Conservation (phyloP, 1,140 invertebrate species). For the Plectrocnemia conspersa region DNA sequence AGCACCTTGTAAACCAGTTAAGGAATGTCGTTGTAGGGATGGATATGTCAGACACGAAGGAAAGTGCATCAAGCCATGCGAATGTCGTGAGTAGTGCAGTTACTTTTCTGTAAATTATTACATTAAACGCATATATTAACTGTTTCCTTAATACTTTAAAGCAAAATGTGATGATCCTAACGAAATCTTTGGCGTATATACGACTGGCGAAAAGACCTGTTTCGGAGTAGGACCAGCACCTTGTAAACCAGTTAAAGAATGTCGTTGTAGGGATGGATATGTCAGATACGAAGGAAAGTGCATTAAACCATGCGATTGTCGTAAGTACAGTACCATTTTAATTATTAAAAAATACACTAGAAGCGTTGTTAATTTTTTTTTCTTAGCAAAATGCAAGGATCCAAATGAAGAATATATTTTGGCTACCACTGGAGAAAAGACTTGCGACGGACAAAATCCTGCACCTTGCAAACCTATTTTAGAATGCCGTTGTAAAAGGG, state of each 20-base stretch:
- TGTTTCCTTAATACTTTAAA: background rate
- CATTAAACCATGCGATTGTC: conserved; percentile 12
- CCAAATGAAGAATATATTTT: conserved; percentile 15
- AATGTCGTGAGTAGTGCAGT: conserved; percentile 9
- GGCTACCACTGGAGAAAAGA: background rate
- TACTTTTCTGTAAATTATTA: background rate
- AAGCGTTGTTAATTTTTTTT: too few relatives aligned
- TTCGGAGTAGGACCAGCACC: background rate
- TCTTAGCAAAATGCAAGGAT: conserved; percentile 3
- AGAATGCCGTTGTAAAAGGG: conserved; percentile 10
- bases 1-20: background rate
- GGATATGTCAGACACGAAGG: conserved; percentile 11
- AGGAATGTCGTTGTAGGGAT: background rate
- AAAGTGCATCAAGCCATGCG: conserved; percentile 11
- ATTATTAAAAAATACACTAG: background rate
- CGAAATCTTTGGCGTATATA: background rate
- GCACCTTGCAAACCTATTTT: background rate
- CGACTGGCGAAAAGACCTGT: conserved; percentile 1
- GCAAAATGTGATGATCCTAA: conserved; percentile 2
- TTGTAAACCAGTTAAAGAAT: background rate
- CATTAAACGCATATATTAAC: background rate
- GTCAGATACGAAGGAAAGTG: conserved; percentile 12
- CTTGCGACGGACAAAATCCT: background rate
- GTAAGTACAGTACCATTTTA: conserved; percentile 5
- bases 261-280: conserved; percentile 3